Percentiles rank a stretch among this genome's conserved stretches.
Conservation (phyloP, 2,797 vertebrate genomes). For the Rhinatrema bivittatum region DNA sequence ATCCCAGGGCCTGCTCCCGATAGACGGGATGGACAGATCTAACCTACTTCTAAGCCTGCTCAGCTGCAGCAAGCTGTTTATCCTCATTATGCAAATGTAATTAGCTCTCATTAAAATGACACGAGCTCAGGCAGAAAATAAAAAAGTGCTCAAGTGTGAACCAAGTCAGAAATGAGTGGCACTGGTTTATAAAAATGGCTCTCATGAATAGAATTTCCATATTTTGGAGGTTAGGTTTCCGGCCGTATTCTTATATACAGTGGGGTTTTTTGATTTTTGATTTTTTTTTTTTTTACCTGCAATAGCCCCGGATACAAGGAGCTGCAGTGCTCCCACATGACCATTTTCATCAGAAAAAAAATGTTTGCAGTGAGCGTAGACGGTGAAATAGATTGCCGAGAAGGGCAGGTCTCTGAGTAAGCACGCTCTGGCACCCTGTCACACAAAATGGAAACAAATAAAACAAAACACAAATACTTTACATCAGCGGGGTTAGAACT, state of each 20-base stretch:
- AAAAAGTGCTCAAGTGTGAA: constrained; percentile 52
- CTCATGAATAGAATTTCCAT: constrained; percentile 44
- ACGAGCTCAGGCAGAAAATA: constrained; percentile 56
- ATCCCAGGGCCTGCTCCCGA: constrained; percentile 42
- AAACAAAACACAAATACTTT: too few relatives aligned
- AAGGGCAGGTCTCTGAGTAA: constrained; percentile 98
- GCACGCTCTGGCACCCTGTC: constrained; percentile 95
- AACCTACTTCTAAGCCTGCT: constrained; percentile 61
- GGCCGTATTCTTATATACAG: too few relatives aligned
- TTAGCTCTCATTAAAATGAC: constrained; percentile 68
- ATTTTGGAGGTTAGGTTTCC: constrained; percentile 14
- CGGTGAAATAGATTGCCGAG: constrained; percentile 96
- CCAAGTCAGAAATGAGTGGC: constrained; percentile 57
- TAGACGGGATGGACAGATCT: constrained; percentile 60
- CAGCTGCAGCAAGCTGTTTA: constrained; percentile 71
- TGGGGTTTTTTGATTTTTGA: too few relatives aligned
- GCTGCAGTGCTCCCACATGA: constrained; percentile 75
- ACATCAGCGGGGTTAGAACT: constrained; percentile 15
- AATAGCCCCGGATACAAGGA: constrained; percentile 87
- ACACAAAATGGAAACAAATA: constrained; percentile 28
- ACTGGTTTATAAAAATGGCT: constrained; percentile 39
- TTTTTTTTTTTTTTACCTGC: constrained; percentile 94
- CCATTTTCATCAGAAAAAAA: constrained; percentile 77
- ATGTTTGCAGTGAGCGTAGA: constrained; percentile 86
- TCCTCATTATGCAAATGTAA: constrained; percentile 78